These are phyloP conservation scores for Polyploca ridens DNA, from an alignment of 2,888 invertebrate species.

Conservation along the genomic window DNA sequence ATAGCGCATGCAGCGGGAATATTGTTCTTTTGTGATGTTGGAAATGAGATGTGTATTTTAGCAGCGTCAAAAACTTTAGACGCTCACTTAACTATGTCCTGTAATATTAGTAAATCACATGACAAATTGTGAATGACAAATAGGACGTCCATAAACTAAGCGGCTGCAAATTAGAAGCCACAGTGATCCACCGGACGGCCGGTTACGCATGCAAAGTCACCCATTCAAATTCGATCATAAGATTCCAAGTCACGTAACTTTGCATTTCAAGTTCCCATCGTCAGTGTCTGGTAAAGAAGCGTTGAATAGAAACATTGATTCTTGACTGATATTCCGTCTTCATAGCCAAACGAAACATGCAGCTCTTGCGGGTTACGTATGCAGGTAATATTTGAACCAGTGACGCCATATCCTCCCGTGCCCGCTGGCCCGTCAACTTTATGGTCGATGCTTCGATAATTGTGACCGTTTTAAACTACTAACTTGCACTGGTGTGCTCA, in stretches of 20 bases:
- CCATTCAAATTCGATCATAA: conserved; percentile 62
- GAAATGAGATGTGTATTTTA: neutral
- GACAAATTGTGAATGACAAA: conserved; percentile 45
- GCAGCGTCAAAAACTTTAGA: neutral
- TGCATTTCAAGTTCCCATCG: conserved; percentile 36
- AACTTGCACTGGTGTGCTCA: conserved; percentile 29
- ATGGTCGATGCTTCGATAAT: conserved; percentile 32
- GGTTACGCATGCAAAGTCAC: conserved; percentile 50
- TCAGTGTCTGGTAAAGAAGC: conserved; percentile 13
- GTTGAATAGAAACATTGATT: conserved; percentile 14
- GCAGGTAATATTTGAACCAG: conserved; percentile 27
- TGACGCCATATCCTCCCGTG: conserved; percentile 42
- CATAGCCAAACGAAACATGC: neutral
- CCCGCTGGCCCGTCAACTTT: conserved; percentile 29
- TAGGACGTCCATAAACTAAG: conserved; percentile 43
- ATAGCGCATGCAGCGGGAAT: neutral
- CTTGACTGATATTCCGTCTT: neutral
- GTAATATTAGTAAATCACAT: conserved; percentile 19
- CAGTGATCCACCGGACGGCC: conserved; percentile 51
- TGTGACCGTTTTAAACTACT: conserved; percentile 29
- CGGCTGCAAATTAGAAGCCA: conserved; percentile 55
- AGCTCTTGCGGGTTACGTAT: conserved; percentile 20
- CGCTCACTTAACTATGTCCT: neutral
- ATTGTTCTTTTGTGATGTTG: too few species aligned
- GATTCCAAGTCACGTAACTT: conserved; percentile 68